Evolutionary conservation across 1,140 invertebrate genomes (phyloP), one percentile per base, ranked within the genome.

Genomic region (Papilio helenus): DNA sequence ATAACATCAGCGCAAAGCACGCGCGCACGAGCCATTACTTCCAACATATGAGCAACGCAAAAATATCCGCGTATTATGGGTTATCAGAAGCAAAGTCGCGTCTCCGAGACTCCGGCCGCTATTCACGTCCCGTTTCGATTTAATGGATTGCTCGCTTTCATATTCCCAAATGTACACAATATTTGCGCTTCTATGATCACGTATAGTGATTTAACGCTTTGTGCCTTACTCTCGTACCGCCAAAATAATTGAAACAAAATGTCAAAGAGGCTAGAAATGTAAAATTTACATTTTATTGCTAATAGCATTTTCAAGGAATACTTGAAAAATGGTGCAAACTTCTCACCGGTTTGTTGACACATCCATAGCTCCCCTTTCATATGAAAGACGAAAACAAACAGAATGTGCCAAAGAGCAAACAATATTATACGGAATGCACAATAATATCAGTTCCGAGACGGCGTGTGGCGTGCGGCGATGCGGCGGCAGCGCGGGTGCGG

Each of bases 391-490:
- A 94, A 90, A 93, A 94, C 92, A 94, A 94, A 94, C 91, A 94
- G 91, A 93, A 94, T 94, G 93, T 94, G 93, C 87, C 92, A 94
- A 94, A 93, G 90, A 94, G 92, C 91, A 94, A 94, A 94, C 93
- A 94, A 94, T 94, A 94, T 94, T 94, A 94, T 94, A 94, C 93
- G 92, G 92, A 93, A 94, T 94, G 93, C 93, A 94, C 93, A 94
- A 94, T 94, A 94, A 94, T 94, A 94, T 94, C 92, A 93, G 90
- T 94, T 93, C 93, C 92, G 92, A 85, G 85, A 88, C 82, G 85
- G 85, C 82, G 87, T 88, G 90, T 83, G 86, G 51, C 51, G 23
- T 61, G 58, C 58, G 58, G 55, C 55, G 55, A n/a, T 58, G 55
- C 55, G 55, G 55, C n/a, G 55, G 61, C 12, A n/a, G 10, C 4